Conservation (phyloP, 2,797 vertebrate genomes). For the Tiaroga cobitis region DNA sequence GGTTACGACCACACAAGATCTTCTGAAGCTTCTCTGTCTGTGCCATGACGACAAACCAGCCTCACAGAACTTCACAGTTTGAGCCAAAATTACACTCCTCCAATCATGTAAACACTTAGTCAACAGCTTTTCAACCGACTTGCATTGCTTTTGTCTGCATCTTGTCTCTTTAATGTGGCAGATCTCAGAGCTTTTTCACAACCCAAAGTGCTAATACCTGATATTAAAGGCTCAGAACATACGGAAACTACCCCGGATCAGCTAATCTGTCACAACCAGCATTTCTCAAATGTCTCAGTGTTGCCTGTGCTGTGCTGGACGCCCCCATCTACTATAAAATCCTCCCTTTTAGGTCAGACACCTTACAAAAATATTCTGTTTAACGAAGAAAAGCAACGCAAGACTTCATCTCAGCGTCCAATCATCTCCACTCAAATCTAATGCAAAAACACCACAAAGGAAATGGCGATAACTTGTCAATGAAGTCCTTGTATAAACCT, state of each 20-base stretch:
- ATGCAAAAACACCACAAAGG: background rate
- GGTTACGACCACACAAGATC: background rate
- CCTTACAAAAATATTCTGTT: slow-evolving; percentile 19
- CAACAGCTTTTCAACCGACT: background rate
- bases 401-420: background rate
- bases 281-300: background rate
- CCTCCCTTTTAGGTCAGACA: background rate
- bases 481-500: background rate
- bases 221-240: slow-evolving; percentile 24
- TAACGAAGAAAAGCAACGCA: background rate
- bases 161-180: background rate
- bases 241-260: slow-evolving; percentile 34
- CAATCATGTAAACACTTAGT: slow-evolving; percentile 10
- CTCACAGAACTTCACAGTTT: slow-evolving; percentile 13
- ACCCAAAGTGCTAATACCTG: slow-evolving; percentile 13
- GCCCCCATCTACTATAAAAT: background rate
- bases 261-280: background rate
- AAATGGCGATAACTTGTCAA: background rate
- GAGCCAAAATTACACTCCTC: slow-evolving; percentile 17
- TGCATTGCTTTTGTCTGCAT: too few species aligned
- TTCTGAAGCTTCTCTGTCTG: background rate
- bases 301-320: background rate
- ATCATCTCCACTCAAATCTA: background rate
- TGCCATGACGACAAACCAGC: background rate
- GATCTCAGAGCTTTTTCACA: background rate